Conservation (phyloP, 2,888 invertebrate genomes). For the Portevinia maculata region DNA sequence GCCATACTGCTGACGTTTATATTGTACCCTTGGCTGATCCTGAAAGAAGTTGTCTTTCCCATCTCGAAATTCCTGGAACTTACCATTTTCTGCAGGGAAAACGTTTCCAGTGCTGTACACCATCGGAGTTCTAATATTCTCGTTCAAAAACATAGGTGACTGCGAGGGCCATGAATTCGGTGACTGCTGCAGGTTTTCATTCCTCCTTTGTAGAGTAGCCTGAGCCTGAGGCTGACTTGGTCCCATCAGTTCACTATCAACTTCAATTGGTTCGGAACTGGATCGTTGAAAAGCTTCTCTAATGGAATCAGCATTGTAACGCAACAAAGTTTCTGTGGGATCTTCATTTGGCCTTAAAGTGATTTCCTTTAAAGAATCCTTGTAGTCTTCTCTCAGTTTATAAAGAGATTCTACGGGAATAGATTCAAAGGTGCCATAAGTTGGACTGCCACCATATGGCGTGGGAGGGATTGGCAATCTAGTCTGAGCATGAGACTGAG, state of each 20-base stretch:
- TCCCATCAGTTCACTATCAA: constrained; percentile 58
- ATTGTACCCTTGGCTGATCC: neutral
- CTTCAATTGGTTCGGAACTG: constrained; percentile 78
- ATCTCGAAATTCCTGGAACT: neutral
- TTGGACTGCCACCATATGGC: constrained; percentile 73
- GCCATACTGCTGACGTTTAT: neutral
- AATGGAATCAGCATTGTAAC: constrained; percentile 80
- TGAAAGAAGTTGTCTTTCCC: neutral
- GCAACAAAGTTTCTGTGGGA: constrained; percentile 79
- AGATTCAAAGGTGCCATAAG: constrained; percentile 78
- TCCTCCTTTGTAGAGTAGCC: neutral
- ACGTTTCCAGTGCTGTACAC: constrained; percentile 31
- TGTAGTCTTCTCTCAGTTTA: constrained; percentile 79
- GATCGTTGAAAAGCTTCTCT: constrained; percentile 79
- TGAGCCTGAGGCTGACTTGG: neutral
- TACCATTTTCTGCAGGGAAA: constrained; percentile 3
- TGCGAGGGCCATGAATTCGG: neutral
- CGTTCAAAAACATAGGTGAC: constrained; percentile 5
- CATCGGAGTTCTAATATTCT: constrained; percentile 35
- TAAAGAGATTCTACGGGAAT: constrained; percentile 79
- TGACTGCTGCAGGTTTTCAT: neutral
- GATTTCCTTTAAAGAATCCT: constrained; percentile 79
- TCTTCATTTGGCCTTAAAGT: constrained; percentile 80
- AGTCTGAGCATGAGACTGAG: neutral
- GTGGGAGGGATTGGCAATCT: no score